phyloP scores from a whole-genome alignment of 2,888 invertebrate species.

The Aethes cnicana region DNA sequence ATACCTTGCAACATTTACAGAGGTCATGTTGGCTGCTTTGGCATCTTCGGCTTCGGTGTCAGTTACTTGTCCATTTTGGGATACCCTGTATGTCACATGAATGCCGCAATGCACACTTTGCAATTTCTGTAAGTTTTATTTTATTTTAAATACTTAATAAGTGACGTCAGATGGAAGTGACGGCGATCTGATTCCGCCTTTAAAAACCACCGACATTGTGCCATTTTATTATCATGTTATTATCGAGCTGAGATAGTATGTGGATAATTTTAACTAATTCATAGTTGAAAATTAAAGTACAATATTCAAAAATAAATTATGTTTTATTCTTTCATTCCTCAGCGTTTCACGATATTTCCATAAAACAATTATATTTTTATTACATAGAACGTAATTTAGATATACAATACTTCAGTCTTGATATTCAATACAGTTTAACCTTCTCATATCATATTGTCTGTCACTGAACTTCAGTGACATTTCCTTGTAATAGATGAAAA shows the following conservation, averaged over 20 bases:
- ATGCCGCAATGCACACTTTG: constrained; percentile 5
- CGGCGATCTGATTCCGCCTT: constrained; percentile 27
- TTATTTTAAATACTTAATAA: constrained; percentile 3
- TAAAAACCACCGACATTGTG: constrained; percentile 37
- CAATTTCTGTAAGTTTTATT: constrained; percentile 2
- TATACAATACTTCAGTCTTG: constrained; percentile 76
- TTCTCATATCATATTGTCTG: constrained; percentile 35
- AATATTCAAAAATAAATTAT: constrained; percentile 73
- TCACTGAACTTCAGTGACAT: too few relatives aligned
- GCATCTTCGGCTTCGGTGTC: too few relatives aligned
- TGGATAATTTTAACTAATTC: constrained; percentile 20
- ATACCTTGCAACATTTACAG: too few relatives aligned
- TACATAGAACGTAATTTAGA: constrained; percentile 52
- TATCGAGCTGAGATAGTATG: constrained; percentile 26
- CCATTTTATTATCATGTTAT: constrained; percentile 37
- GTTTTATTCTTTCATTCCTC: constrained; percentile 69
- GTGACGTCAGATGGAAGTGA: constrained; percentile 13
- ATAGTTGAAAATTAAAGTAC: constrained; percentile 54
- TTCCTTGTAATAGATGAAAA: background rate
- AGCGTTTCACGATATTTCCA: constrained; percentile 62
- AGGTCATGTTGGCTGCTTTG: too few relatives aligned
- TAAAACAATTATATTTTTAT: constrained; percentile 47
- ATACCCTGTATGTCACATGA: too few relatives aligned
- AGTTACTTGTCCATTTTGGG: too few relatives aligned
- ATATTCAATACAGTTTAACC: constrained; percentile 72